Evolutionary conservation across 2,888 invertebrate species (phyloP).

Genomic region (Kuschelorhynchus macadamiae): DNA sequence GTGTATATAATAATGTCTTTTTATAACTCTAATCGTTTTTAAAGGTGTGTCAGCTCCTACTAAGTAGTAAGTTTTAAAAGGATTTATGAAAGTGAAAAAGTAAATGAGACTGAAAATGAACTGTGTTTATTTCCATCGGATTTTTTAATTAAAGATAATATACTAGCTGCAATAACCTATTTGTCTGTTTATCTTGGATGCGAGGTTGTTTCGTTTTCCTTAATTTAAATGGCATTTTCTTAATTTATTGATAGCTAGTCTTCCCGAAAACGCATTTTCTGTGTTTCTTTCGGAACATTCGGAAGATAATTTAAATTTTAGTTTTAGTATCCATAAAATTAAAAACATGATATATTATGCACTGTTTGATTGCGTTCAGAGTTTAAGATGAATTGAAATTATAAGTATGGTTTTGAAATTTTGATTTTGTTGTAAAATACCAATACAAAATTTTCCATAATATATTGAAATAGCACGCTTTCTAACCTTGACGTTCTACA

Average conservation of each 20-base stretch:
- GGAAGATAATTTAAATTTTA: too few relatives aligned
- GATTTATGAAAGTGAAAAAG: slow-evolving; percentile 32
- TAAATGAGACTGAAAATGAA: slow-evolving; percentile 30
- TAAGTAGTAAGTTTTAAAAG: slow-evolving; percentile 28
- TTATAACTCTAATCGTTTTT: slow-evolving; percentile 36
- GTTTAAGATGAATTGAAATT: too few relatives aligned
- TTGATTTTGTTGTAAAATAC: too few relatives aligned
- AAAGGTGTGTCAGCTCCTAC: slow-evolving; percentile 41
- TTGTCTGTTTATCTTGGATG: slow-evolving; percentile 12
- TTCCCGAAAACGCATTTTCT: slow-evolving; percentile 5
- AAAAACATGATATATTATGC: too few relatives aligned
- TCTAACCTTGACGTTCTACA: too few relatives aligned
- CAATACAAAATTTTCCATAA: too few relatives aligned
- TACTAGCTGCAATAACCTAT: slow-evolving; percentile 6
- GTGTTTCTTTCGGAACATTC: not conserved
- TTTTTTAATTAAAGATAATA: slow-evolving; percentile 31
- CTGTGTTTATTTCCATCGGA: slow-evolving; percentile 18
- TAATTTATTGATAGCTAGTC: slow-evolving; percentile 1
- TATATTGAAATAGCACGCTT: too few relatives aligned
- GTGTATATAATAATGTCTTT: slow-evolving; percentile 30
- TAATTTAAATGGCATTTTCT: slow-evolving; percentile 2
- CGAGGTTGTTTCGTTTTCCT: slow-evolving; percentile 3
- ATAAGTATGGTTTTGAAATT: too few relatives aligned
- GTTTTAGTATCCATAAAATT: too few relatives aligned
- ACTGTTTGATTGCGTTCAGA: too few relatives aligned